Evolutionary conservation across 2,888 invertebrate genomes (phyloP), one percentile per base, ranked within the genome.

Genomic region (Apamea monoglypha): DNA sequence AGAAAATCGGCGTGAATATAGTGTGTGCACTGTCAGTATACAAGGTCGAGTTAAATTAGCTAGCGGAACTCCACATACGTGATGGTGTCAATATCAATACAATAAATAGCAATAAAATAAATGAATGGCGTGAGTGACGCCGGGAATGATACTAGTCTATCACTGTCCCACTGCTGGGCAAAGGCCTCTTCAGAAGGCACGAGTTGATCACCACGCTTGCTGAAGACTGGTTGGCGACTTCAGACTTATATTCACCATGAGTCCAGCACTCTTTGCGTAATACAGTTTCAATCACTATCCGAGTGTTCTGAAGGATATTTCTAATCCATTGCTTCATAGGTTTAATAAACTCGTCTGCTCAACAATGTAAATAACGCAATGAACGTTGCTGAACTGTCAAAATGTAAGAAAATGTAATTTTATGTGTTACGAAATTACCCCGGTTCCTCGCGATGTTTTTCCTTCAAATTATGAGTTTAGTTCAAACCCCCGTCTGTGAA

Each of bases 1-100:
- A n/a, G 14, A 32, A 80, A 67, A 74, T 81, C 61, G 16, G 36
- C 36, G 53, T 81, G 75, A 25, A 10, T 75, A 40, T 74, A 66
- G 59, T 12, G 36, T 72, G 71, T 32, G n/a, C 21, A 44, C 50
- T 63, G 70, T 36, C 80, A 66, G 29, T n/a, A 32, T 59, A 74
- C 6, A 74, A 73, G n/a, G 74, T 75, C 14, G 10, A 21, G 7
- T 18, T 75, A n/a, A 44, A 44, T 56, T 75, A n/a, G 7, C 25
- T 18, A 74, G 56, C 7, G 18, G 25, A 32, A 75, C 56, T 56
- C 14, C 32, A n/a, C 12, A 0, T n/a, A n/a, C 8, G 56, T 4
- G 21, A 36, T 7, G 21, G 6, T 29, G 0, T 25, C 10, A 21
- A 71, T 71, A 70, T 53, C 16, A 50, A 5, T 36, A 36, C 36